These are phyloP conservation scores for Diabrotica virgifera DNA, from an alignment of 1,140 invertebrate genomes.

Conservation along the genomic window DNA sequence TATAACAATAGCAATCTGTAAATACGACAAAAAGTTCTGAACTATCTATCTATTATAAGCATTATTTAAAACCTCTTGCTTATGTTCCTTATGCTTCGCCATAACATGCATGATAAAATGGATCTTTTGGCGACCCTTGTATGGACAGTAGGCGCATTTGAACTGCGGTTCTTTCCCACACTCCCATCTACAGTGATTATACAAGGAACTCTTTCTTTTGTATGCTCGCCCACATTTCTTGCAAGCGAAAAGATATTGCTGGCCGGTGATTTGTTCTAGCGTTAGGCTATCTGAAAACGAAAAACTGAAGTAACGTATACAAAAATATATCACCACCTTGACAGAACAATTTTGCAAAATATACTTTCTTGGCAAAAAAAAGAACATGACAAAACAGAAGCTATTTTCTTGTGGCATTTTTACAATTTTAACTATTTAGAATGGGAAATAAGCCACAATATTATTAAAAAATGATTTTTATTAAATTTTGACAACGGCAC, in stretches of 20 bases:
- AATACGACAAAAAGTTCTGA: background rate
- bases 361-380: too few species aligned
- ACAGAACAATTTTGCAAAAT: too few species aligned
- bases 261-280: constrained; percentile 13
- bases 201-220: constrained; percentile 48
- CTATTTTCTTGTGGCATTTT: too few species aligned
- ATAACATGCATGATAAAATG: constrained; percentile 29
- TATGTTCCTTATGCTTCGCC: constrained; percentile 33
- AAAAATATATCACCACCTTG: background rate
- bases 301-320: background rate
- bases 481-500: too few species aligned
- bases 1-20: background rate
- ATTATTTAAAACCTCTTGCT: constrained; percentile 27
- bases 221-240: constrained; percentile 35
- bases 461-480: too few species aligned
- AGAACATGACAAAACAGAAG: too few species aligned
- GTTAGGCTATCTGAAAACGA: constrained; percentile 4
- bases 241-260: constrained; percentile 18
- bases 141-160: constrained; percentile 47
- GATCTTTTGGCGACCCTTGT: constrained; percentile 25
- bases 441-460: too few species aligned
- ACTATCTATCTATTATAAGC: constrained; percentile 17
- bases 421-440: too few species aligned
- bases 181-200: constrained; percentile 56
- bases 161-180: constrained; percentile 58